These are phyloP conservation scores for Solenopsis invicta DNA, from an alignment of 1,140 invertebrate genomes.

Conservation along the genomic window DNA sequence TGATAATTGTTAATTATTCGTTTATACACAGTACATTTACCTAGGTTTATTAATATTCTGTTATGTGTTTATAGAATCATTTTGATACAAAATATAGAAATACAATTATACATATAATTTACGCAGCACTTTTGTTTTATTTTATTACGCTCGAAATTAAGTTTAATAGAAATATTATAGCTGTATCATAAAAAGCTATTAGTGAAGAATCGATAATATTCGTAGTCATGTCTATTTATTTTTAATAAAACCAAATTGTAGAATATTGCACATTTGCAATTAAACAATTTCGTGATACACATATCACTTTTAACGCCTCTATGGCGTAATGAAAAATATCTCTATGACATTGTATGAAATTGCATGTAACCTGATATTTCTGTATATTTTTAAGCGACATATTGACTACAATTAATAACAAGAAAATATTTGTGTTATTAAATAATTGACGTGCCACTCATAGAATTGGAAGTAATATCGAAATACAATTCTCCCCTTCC, in stretches of 20 bases:
- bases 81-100: slow-evolving; percentile 2
- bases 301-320: slow-evolving; percentile 8
- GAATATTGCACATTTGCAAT: slow-evolving; percentile 37
- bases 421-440: slow-evolving; percentile 9
- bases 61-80: background rate
- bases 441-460: background rate
- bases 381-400: background rate
- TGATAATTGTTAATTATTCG: background rate
- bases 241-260: slow-evolving; percentile 25
- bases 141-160: background rate
- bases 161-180: background rate
- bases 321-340: slow-evolving; percentile 3
- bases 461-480: background rate
- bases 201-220: slow-evolving; percentile 37
- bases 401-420: slow-evolving; percentile 11
- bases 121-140: background rate
- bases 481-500: background rate
- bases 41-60: background rate
- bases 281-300: slow-evolving; percentile 22
- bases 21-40: background rate
- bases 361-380: slow-evolving; percentile 1
- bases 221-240: slow-evolving; percentile 2
- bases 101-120: slow-evolving; percentile 5
- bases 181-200: background rate
- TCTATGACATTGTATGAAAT: slow-evolving; percentile 7